These are phyloP conservation scores for Ameiurus melas DNA, from an alignment of 2,113 vertebrate genomes.

Conservation along the genomic window DNA sequence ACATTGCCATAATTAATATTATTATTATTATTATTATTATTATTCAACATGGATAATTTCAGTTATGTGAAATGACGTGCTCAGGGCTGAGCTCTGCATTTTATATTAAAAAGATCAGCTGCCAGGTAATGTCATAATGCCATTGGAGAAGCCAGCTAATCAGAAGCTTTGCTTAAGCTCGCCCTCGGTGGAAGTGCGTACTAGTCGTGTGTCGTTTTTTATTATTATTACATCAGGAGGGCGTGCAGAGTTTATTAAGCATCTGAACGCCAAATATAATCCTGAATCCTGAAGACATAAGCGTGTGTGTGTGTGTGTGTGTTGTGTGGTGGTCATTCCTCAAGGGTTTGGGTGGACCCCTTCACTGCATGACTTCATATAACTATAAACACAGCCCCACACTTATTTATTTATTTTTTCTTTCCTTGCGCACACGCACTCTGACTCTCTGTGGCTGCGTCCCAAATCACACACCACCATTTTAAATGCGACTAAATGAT, in stretches of 20 bases:
- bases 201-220: not conserved
- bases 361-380: conserved; percentile 24
- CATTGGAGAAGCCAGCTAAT: not conserved
- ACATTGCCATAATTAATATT: not conserved
- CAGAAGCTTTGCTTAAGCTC: not conserved
- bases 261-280: not conserved
- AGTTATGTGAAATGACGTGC: not conserved
- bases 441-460: not conserved
- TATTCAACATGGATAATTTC: not conserved
- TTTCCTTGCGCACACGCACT: not conserved
- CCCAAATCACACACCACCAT: not conserved
- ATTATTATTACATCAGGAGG: not conserved
- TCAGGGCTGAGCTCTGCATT: not conserved
- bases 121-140: not conserved
- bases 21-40: no score
- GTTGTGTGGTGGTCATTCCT: not conserved
- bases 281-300: not conserved
- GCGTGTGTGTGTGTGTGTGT: not conserved
- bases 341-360: conserved; percentile 11
- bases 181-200: not conserved
- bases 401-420: conserved; percentile 4
- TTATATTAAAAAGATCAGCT: not conserved
- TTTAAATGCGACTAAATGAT: not conserved
- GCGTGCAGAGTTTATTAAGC: not conserved
- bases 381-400: not conserved